phyloP scores from a whole-genome alignment of 2,797 vertebrate species.

The Phalanger gymnotis region DNA sequence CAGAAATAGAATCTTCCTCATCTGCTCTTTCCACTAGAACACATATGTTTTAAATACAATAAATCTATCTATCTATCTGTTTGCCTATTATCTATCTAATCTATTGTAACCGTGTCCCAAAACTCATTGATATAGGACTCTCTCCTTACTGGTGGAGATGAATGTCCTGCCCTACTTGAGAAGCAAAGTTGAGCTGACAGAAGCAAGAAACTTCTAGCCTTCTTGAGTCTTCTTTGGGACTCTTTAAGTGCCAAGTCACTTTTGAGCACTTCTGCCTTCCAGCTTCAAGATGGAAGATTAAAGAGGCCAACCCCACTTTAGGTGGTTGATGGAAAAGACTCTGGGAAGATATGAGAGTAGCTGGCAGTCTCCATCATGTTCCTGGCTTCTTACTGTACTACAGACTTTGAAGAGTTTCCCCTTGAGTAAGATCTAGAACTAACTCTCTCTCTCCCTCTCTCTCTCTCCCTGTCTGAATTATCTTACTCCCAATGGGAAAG shows the following conservation, averaged over 20 bases:
- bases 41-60: background rate
- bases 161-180: background rate
- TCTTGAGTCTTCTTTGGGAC: too few relatives aligned
- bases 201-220: too few relatives aligned
- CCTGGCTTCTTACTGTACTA: background rate
- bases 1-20: background rate
- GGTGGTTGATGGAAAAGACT: background rate
- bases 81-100: background rate
- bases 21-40: background rate
- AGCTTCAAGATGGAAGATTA: background rate
- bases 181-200: too few relatives aligned
- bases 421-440: background rate
- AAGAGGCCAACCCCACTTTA: background rate
- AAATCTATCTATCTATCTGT: background rate
- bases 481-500: too few relatives aligned
- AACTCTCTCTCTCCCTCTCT: too few relatives aligned
- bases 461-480: too few relatives aligned
- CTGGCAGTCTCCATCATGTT: background rate
- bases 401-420: background rate
- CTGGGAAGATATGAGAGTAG: background rate
- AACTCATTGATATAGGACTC: background rate
- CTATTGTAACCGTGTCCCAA: background rate
- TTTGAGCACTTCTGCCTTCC: too few relatives aligned
- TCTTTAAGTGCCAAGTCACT: too few relatives aligned
- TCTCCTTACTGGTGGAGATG: background rate